Evolutionary conservation across 2,888 invertebrate genomes (phyloP).

Genomic region (Ochropleura leucogaster): DNA sequence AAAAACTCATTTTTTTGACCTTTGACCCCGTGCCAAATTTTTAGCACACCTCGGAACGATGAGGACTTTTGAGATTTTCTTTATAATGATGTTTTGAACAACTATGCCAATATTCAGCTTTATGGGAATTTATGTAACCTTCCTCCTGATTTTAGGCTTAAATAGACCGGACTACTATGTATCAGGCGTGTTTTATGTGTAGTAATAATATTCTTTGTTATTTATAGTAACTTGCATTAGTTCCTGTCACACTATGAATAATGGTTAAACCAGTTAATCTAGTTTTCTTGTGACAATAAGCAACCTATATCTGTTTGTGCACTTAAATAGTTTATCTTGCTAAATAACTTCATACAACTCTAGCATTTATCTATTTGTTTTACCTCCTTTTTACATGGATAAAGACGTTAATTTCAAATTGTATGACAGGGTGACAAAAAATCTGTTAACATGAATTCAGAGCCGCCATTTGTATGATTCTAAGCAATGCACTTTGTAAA

Average conservation of each 20-base stretch:
- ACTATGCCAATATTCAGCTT: too few relatives aligned
- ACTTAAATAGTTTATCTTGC: conserved; percentile 7
- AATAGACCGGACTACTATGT: too few relatives aligned
- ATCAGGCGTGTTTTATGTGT: background rate
- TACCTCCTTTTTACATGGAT: background rate
- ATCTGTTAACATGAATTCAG: background rate
- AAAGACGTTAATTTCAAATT: background rate
- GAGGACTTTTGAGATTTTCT: too few relatives aligned
- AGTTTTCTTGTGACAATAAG: conserved; percentile 45
- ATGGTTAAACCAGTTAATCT: conserved; percentile 42
- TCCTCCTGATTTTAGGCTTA: too few relatives aligned
- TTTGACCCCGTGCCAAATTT: too few relatives aligned
- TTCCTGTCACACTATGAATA: conserved; percentile 30
- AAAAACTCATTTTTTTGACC: too few relatives aligned
- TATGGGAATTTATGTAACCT: too few relatives aligned
- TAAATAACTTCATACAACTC: conserved; percentile 22
- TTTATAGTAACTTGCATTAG: conserved; percentile 10
- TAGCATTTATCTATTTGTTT: background rate
- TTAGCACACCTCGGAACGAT: too few relatives aligned
- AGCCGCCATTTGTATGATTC: too few relatives aligned
- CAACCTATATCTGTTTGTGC: conserved; percentile 27
- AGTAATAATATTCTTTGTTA: conserved; percentile 10
- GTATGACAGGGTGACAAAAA: background rate
- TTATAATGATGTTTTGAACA: too few relatives aligned
- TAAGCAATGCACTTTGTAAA: too few relatives aligned